Percentiles rank a stretch among this genome's conserved stretches.
Evolutionary conservation across 2,113 vertebrate genomes (phyloP).

Genomic region (Tiliqua scincoides): DNA sequence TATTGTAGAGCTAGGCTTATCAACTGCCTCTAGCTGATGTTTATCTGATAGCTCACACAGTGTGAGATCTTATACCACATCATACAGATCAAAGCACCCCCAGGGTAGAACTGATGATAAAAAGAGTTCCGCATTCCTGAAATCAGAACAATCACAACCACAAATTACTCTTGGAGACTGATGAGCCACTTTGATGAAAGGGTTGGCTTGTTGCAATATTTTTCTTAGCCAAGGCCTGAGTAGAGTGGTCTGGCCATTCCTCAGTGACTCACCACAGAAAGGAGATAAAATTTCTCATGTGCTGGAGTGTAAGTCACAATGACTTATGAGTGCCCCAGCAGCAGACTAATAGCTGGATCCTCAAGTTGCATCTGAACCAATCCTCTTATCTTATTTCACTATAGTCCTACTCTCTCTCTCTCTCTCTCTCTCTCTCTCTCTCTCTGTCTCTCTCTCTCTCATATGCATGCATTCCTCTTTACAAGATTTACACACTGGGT

Average conservation of each 20-base stretch:
- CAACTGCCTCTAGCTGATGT: background rate
- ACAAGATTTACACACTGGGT: no score
- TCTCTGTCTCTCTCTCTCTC: background rate
- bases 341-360: background rate
- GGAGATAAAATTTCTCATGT: background rate
- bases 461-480: background rate
- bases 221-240: background rate
- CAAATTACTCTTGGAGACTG: background rate
- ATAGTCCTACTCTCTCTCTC: background rate
- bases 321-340: constrained; percentile 8
- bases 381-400: background rate
- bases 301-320: background rate
- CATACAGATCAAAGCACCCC: background rate
- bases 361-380: background rate
- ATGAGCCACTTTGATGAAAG: background rate
- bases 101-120: background rate
- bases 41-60: background rate
- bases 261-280: background rate
- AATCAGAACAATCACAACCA: background rate
- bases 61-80: background rate
- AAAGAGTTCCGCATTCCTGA: constrained; percentile 9
- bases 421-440: background rate
- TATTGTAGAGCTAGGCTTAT: background rate
- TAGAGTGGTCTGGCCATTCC: background rate
- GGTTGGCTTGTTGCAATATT: background rate